These are phyloP conservation scores for Nothocercus nigrocapillus DNA, from an alignment of 2,113 vertebrate species.

Conservation along the genomic window DNA sequence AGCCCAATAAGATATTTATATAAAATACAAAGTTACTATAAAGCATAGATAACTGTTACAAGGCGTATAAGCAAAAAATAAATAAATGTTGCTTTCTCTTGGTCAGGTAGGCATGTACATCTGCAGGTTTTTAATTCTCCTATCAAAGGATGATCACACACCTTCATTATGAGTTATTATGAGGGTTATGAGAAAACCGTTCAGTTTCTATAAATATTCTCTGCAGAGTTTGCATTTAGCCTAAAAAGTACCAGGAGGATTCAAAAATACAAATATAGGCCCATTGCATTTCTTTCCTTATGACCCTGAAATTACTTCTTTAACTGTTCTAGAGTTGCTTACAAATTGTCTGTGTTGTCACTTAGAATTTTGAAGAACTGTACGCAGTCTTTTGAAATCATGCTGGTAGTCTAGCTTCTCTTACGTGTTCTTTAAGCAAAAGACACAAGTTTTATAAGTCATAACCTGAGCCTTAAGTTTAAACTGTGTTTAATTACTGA, in stretches of 20 bases:
- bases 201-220: background rate
- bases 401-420: background rate
- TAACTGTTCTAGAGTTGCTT: background rate
- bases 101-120: background rate
- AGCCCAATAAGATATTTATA: background rate
- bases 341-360: background rate
- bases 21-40: background rate
- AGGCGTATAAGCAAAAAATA: background rate
- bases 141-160: background rate
- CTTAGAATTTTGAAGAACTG: background rate
- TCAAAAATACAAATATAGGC: background rate
- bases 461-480: background rate
- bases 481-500: background rate
- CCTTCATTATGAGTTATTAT: background rate
- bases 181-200: background rate
- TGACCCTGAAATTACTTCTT: background rate
- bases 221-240: background rate
- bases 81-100: background rate
- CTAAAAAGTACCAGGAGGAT: background rate
- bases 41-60: background rate
- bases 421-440: background rate
- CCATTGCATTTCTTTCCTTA: background rate
- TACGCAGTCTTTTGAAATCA: background rate
- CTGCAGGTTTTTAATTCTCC: background rate
- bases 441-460: background rate